Conservation (phyloP, 2,888 invertebrate species). For the Synergus japonicus region DNA sequence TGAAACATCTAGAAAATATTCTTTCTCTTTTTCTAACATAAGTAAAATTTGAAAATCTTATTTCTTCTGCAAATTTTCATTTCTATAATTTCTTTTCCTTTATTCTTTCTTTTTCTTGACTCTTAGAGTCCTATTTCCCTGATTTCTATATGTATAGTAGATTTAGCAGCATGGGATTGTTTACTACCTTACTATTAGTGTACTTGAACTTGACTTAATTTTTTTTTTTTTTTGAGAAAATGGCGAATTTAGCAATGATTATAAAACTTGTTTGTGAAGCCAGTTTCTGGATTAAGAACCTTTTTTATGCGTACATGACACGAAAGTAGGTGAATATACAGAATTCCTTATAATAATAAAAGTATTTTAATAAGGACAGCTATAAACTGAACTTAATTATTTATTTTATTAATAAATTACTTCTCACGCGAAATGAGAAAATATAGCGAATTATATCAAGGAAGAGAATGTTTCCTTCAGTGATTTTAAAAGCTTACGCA, state of each 20-base stretch:
- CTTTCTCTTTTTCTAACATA: background rate
- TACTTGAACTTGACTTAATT: background rate
- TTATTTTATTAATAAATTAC: background rate
- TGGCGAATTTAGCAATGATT: background rate
- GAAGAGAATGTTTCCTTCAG: background rate
- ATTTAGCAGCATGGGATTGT: slow-evolving; percentile 61
- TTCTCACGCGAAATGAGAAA: slow-evolving; percentile 5
- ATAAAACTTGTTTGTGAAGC: background rate
- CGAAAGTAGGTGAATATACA: background rate
- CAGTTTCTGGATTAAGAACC: background rate
- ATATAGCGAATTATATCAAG: background rate
- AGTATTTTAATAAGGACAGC: slow-evolving; percentile 7
- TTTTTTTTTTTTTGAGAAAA: background rate
- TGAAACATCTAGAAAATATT: background rate
- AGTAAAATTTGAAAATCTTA: background rate
- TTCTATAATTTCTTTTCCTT: background rate
- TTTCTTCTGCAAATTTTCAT: background rate
- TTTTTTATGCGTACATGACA: slow-evolving; percentile 23
- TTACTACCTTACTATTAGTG: background rate
- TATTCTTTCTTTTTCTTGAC: background rate
- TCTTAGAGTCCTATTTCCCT: slow-evolving; percentile 35
- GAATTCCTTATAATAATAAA: slow-evolving; percentile 3
- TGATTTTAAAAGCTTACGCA: background rate
- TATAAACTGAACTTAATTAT: slow-evolving; percentile 4
- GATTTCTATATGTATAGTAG: slow-evolving; percentile 57